Evolutionary conservation across 2,888 invertebrate species (phyloP), one percentile per base, ranked within the genome.

Genomic region (Apodemia duryi): DNA sequence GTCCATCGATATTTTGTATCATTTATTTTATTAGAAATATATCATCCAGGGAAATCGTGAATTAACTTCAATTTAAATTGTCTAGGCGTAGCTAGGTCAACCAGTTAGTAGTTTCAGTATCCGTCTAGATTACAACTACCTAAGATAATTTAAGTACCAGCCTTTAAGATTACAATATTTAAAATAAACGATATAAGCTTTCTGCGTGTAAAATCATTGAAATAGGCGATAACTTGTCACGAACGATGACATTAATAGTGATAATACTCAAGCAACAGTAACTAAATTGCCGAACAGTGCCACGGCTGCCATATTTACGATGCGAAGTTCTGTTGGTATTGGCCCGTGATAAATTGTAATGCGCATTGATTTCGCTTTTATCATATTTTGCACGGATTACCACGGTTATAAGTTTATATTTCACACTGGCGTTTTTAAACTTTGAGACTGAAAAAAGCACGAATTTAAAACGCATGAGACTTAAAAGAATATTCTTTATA

Each of bases 201-300:
- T 57, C 57, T 57, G 64, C 61, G 11, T 60, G 64, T 61, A 49
- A 60, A 60, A 28, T 77, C 75, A 77, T 63, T 61, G 64, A 35
- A 79, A 77, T 77, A 73, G 75, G 76, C 77, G 77, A 81, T 85
- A 85, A 80, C 72, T 80, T 76, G 72, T 80, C 78, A 82, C 77
- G 79, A 80, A 82, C 73, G 78, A 73, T 66, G 78, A 77, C 82
- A 73, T 75, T 82, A 77, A 83, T 79, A 73, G 78, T 74, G 71
- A 72, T 81, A 84, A 83, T 79, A 74, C 74, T 68, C 66, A 69
- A 46, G 61, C 68, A 67, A 67, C 65, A 60, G 64, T 63, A 60
- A 52, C 64, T 71, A 68, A 69, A 67, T 66, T 57, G 65, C 62
- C 65, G 68, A 65, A 69, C 67, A 67, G 64, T 67, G 67, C 67